Conservation (phyloP, 1,140 invertebrate genomes). For the Eriocheir sinensis region DNA sequence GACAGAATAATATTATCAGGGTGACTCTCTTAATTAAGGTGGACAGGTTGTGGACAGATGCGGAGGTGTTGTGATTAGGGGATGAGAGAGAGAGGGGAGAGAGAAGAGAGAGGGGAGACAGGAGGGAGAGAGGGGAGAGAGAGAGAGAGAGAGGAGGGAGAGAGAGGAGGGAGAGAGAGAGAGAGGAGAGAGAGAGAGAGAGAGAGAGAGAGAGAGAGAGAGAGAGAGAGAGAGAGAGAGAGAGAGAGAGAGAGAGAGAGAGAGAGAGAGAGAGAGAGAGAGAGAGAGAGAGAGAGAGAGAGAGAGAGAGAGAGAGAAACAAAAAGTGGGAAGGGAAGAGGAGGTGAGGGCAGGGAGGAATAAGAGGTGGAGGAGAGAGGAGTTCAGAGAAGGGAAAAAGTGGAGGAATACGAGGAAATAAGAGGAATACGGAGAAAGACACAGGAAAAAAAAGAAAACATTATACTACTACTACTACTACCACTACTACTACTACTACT, state of each 20-base stretch:
- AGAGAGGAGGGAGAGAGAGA: neutral
- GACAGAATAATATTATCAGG: constrained; percentile 6
- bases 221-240: neutral
- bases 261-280: too few relatives aligned
- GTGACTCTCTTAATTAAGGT: constrained; percentile 6
- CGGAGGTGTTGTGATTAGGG: neutral
- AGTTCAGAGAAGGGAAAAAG: neutral
- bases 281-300: neutral
- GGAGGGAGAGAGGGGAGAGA: neutral
- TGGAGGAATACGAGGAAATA: neutral
- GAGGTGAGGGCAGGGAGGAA: neutral
- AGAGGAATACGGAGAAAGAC: neutral
- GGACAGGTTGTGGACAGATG: neutral
- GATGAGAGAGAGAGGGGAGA: neutral
- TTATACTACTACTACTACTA: too few relatives aligned
- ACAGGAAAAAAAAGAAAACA: neutral
- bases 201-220: neutral
- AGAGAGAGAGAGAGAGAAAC: too few relatives aligned
- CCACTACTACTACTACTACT: too few relatives aligned
- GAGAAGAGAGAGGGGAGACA: neutral
- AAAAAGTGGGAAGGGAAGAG: neutral
- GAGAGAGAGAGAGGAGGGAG: neutral
- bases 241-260: neutral
- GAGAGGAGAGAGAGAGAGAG: neutral
- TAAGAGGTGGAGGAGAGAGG: neutral